Conservation (phyloP, 2,797 vertebrate species). For the Muscicapa striata region DNA sequence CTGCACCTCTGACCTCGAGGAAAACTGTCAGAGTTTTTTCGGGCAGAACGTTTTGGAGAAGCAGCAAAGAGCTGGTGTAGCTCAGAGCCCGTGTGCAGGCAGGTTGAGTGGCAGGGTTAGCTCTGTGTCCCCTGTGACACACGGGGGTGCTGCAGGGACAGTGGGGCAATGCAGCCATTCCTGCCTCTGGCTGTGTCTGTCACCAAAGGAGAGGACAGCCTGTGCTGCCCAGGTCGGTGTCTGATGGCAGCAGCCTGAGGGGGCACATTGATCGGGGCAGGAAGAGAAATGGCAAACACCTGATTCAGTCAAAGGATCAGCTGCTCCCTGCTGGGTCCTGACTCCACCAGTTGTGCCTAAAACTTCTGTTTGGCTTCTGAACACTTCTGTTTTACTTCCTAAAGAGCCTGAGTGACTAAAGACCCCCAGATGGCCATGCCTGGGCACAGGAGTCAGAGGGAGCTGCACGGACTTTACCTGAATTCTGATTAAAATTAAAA, state of each 20-base stretch:
- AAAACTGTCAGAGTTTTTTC: background rate
- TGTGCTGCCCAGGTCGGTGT: background rate
- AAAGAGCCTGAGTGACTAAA: background rate
- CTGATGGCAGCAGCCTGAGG: background rate
- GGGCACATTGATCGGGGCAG: background rate
- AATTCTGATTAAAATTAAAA: background rate
- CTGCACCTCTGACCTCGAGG: background rate
- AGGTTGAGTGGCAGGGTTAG: background rate
- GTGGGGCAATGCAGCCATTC: background rate
- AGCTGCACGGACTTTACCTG: background rate
- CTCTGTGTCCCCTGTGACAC: rapidly evolving
- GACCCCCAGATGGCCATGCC: too few relatives aligned
- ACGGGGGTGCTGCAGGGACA: background rate
- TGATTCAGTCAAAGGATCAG: background rate
- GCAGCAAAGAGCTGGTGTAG: background rate
- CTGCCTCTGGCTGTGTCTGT: background rate
- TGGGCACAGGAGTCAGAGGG: background rate
- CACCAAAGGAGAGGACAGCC: background rate
- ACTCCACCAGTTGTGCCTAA: background rate
- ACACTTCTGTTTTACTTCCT: background rate
- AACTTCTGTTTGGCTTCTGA: background rate
- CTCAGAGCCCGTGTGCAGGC: rapidly evolving
- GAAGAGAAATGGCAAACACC: background rate
- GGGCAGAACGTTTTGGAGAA: background rate
- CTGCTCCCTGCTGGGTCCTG: background rate